Percentiles rank a stretch among this genome's conserved stretches.
phyloP scores from a whole-genome alignment of 2,888 invertebrate genomes.

The Erebia aethiops region DNA sequence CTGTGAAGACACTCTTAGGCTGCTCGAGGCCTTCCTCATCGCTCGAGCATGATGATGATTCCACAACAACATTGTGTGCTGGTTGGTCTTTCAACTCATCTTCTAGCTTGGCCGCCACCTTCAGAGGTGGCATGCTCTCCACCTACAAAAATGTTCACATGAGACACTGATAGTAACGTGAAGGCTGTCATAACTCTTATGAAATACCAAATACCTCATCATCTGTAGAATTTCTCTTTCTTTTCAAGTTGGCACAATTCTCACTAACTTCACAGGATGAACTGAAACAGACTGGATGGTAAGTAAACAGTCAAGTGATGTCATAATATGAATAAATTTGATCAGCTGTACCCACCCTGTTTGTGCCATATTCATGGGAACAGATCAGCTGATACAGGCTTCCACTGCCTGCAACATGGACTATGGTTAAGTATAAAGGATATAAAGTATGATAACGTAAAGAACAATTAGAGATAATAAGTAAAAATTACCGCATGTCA shows the following conservation, averaged over 20 bases:
- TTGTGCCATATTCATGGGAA: conserved; percentile 70
- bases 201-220: conserved; percentile 66
- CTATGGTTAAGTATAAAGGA: conserved; percentile 46
- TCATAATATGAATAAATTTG: conserved; percentile 53
- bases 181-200: conserved; percentile 31
- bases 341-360: conserved; percentile 70
- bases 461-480: conserved; percentile 54
- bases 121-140: conserved; percentile 75
- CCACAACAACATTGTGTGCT: conserved; percentile 71
- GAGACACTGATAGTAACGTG: conserved; percentile 21
- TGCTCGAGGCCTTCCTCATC: conserved; percentile 70
- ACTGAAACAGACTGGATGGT: conserved; percentile 60
- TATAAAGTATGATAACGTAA: conserved; percentile 45
- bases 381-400: conserved; percentile 55
- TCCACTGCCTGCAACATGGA: conserved; percentile 63
- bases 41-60: conserved; percentile 74
- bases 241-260: conserved; percentile 67
- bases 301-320: conserved; percentile 69
- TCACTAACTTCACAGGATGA: conserved; percentile 68
- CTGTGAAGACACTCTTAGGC: conserved; percentile 69
- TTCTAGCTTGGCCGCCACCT: conserved; percentile 59
- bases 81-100: conserved; percentile 62
- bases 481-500: conserved; percentile 80
- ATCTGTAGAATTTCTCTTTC: conserved; percentile 73
- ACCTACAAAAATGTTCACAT: conserved; percentile 58